A percentile compares a stretch with the other conserved stretches of the same genome.
These are phyloP conservation scores for Arbacia lixula DNA, from an alignment of 53 echinoderm and acorn worm species.

Conservation along the genomic window DNA sequence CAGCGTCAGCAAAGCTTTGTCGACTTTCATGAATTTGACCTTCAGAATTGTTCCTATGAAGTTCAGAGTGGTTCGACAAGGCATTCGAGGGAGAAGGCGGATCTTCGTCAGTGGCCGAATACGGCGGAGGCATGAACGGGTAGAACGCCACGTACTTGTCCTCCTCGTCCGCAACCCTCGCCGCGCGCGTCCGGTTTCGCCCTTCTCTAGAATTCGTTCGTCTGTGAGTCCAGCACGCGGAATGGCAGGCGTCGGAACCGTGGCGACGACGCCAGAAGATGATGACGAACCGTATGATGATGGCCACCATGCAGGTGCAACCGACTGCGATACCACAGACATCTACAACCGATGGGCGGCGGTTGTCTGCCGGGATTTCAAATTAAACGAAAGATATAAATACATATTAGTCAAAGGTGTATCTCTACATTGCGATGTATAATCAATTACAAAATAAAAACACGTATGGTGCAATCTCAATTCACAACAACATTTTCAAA, in stretches of 20 bases:
- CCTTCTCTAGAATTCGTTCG: not conserved
- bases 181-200: not conserved
- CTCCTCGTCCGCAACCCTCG: not conserved
- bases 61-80: not conserved
- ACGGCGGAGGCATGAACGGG: constrained; percentile 43
- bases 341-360: not conserved
- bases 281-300: constrained; percentile 5
- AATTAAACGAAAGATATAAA: too few species aligned
- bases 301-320: not conserved
- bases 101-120: constrained; percentile 5
- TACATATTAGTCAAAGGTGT: too few species aligned
- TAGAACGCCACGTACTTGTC: constrained; percentile 46
- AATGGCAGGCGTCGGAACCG: not conserved
- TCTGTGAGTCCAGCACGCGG: not conserved
- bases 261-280: constrained; percentile 29
- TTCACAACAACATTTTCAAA: too few species aligned
- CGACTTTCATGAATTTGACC: too few species aligned
- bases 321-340: constrained; percentile 39
- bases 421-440: too few species aligned
- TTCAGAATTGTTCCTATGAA: too few species aligned
- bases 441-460: too few species aligned
- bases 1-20: too few species aligned
- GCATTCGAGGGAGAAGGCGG: too few species aligned
- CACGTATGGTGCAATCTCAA: too few species aligned
- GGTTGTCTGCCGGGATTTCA: constrained; percentile 16